Percentiles rank a stretch among this genome's conserved stretches.
Conservation (phyloP, 2,113 vertebrate genomes). For the Fulmarus glacialis region DNA sequence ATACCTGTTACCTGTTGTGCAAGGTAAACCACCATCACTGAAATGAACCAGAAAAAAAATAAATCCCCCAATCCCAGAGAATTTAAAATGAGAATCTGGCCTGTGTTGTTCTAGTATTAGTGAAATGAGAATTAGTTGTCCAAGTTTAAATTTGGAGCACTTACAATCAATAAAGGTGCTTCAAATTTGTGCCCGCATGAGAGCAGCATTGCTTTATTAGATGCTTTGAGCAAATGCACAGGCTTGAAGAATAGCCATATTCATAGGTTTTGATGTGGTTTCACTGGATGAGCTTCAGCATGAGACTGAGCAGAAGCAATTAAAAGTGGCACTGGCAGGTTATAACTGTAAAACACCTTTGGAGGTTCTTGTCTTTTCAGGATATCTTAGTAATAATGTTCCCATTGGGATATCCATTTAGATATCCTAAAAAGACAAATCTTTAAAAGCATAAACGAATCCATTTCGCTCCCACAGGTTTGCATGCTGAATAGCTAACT, state of each 20-base stretch:
- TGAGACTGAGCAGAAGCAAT: background rate
- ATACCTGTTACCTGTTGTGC: background rate
- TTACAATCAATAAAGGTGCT: background rate
- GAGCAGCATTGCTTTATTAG: constrained; percentile 10
- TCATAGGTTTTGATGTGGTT: background rate
- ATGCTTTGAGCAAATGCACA: background rate
- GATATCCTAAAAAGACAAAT: background rate
- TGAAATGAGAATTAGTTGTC: background rate
- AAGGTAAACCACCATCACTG: background rate
- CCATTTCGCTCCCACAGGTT: background rate
- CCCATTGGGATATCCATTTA: background rate
- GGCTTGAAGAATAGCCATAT: background rate
- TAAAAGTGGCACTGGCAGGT: background rate
- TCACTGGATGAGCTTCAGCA: background rate
- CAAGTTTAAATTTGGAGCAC: background rate
- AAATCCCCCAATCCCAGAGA: background rate
- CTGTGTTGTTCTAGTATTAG: background rate
- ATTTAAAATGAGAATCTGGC: background rate
- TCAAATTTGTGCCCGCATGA: background rate
- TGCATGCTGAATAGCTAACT: background rate
- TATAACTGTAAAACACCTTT: background rate
- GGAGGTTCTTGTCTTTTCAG: background rate
- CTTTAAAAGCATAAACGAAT: background rate
- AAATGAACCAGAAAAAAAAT: background rate
- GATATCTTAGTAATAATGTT: background rate